Evolutionary conservation across 2,797 vertebrate genomes (phyloP).

Genomic region (Anolis apletophallus): DNA sequence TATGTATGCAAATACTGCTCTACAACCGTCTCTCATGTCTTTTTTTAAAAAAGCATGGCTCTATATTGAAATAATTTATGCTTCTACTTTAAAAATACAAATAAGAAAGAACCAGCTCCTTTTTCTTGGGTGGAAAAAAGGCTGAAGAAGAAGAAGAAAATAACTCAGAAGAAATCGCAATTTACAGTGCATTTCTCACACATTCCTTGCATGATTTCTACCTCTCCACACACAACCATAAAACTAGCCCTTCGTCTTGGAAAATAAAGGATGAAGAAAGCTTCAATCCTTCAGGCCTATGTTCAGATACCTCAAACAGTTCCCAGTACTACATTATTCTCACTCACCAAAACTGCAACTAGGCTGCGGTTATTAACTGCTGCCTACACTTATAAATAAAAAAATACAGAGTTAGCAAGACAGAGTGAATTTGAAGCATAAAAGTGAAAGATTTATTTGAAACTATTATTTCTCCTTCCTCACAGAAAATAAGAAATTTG

Average conservation of each 20-base stretch:
- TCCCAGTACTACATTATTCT: conserved; percentile 40
- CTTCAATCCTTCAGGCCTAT: conserved; percentile 23
- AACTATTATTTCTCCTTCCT: conserved; percentile 25
- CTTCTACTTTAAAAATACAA: conserved; percentile 71
- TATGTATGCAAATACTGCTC: conserved; percentile 72
- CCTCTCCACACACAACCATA: conserved; percentile 52
- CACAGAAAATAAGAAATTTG: conserved; percentile 26
- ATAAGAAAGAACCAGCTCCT: conserved; percentile 58
- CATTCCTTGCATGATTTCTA: conserved; percentile 58
- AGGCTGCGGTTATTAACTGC: conserved; percentile 58
- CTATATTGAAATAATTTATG: conserved; percentile 72
- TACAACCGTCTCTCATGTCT: conserved; percentile 57
- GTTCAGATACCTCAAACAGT: background rate
- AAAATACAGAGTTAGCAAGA: conserved; percentile 41
- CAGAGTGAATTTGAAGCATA: conserved; percentile 33
- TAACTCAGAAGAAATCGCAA: conserved; percentile 53
- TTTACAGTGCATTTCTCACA: conserved; percentile 65
- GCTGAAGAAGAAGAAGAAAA: conserved; percentile 6
- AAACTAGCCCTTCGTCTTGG: conserved; percentile 53
- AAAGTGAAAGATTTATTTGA: conserved; percentile 58
- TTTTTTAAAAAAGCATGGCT: conserved; percentile 62
- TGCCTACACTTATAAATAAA: conserved; percentile 58
- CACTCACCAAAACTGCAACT: conserved; percentile 35
- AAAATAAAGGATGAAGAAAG: conserved; percentile 55
- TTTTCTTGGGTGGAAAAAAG: conserved; percentile 45